Percentiles rank a stretch among this genome's conserved stretches.
Conservation (phyloP, 2,888 invertebrate genomes). For the Therioaphis trifolii region DNA sequence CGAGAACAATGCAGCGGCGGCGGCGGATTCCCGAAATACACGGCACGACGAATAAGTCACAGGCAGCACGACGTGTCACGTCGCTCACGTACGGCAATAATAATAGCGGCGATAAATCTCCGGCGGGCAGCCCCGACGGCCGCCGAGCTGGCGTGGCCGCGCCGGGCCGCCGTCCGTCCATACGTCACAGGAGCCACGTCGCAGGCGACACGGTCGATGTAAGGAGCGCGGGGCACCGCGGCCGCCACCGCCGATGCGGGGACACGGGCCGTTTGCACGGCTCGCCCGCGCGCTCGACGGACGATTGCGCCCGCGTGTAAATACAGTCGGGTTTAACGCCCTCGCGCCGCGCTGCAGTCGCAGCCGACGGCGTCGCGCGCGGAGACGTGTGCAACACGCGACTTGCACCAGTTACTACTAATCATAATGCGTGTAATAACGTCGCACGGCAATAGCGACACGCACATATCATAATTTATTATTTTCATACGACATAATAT, state of each 20-base stretch:
- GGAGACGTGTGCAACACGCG: too few relatives aligned
- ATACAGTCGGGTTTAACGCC: conserved; percentile 43
- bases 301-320: conserved; percentile 43
- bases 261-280: conserved; percentile 45
- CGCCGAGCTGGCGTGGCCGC: conserved; percentile 25
- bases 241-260: conserved; percentile 10
- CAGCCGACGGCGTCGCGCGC: neutral
- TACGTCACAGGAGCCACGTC: neutral
- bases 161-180: too few relatives aligned
- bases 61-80: neutral
- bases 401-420: too few relatives aligned
- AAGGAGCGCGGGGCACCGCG: too few relatives aligned
- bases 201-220: conserved; percentile 26
- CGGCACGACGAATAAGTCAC: neutral
- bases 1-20: too few relatives aligned
- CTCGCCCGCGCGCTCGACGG: conserved; percentile 33
- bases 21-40: conserved; percentile 14
- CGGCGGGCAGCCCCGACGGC: neutral
- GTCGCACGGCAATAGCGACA: too few relatives aligned
- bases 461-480: too few relatives aligned
- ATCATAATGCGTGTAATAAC: too few relatives aligned
- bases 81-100: too few relatives aligned
- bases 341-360: neutral
- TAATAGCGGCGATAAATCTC: conserved; percentile 51
- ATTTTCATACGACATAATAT: too few relatives aligned